Percentiles rank a stretch among this genome's conserved stretches.
These are phyloP conservation scores for Drosophila obscura DNA, from an alignment of 1,140 invertebrate species.

Conservation along the genomic window DNA sequence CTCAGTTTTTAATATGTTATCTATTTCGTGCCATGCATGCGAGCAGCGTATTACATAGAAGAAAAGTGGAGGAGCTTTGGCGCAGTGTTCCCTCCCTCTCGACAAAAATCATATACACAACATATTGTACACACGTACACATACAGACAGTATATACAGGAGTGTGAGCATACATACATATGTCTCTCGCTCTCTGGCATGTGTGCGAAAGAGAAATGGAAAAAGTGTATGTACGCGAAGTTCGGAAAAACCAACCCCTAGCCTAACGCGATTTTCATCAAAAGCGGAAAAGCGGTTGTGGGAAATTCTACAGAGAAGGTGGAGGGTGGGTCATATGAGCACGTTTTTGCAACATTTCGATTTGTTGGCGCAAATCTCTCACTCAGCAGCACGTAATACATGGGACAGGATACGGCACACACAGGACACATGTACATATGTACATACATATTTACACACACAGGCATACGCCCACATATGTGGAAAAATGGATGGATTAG, in stretches of 20 bases:
- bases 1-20: slow-evolving; percentile 81
- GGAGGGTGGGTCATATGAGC: slow-evolving; percentile 71
- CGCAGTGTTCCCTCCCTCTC: slow-evolving; percentile 18
- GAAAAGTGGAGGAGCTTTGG: slow-evolving; percentile 33
- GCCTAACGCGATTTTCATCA: slow-evolving; percentile 53
- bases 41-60: slow-evolving; percentile 69
- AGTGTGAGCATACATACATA: slow-evolving; percentile 32
- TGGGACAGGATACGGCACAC: slow-evolving; percentile 27
- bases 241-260: slow-evolving; percentile 76
- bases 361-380: slow-evolving; percentile 67
- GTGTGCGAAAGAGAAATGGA: slow-evolving; percentile 73
- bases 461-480: slow-evolving; percentile 64
- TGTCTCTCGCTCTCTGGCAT: slow-evolving; percentile 56
- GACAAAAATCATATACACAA: slow-evolving; percentile 79
- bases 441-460: slow-evolving; percentile 2
- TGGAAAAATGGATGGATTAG: slow-evolving; percentile 58
- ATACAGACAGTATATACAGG: slow-evolving; percentile 50
- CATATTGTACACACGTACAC: slow-evolving; percentile 60
- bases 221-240: slow-evolving; percentile 62
- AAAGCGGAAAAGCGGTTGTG: slow-evolving; percentile 54
- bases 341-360: slow-evolving; percentile 81
- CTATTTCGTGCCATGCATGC: slow-evolving; percentile 76
- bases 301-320: slow-evolving; percentile 40
- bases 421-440: slow-evolving; percentile 17
- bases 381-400: slow-evolving; percentile 44